Evolutionary conservation across 2,888 invertebrate genomes (phyloP), one percentile per base, ranked within the genome.

Genomic region (Ormia ochracea): DNA sequence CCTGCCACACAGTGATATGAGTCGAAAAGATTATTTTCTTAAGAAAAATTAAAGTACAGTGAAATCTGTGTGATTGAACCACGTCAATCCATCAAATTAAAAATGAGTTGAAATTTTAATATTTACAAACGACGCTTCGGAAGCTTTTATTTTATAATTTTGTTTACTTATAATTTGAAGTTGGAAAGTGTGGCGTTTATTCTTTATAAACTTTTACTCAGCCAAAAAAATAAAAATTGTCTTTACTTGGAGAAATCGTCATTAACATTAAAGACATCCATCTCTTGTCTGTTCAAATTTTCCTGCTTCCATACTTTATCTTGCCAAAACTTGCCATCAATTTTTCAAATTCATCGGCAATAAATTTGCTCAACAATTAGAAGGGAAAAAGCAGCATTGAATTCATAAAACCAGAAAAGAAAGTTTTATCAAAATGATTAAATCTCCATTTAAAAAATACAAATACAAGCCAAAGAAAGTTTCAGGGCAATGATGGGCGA

Each of bases 381-480:
- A 26, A 17, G 63, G 33, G 31, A 0, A 63, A 14, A 33, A 23
- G 10, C 41, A 43, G 41, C 56, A 28, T 10, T 26, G n/a, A 50
- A 33, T 17, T 6, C 14, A 4, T 9, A 10, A 68, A 70, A 56
- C 56, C 72, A 43, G 66, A 69, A 43, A 17, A 68, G 48, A 80
- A 56, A 77, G 26, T 76, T 72, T 80, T 56, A 63, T 65, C 70
- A 66, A 65, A 43, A 28, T 76, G 65, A 79, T 79, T 76, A 59
- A 80, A 66, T 66, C 52, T 72, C 14, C 17, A 48, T 26, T 7
- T 21, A 56, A 45, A 26, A 45, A 45, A 45, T 33, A 54, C 10
- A 54, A 23, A 58, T 2, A 10, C 7, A 48, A 31, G 17, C 10
- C 28, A 26, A 45, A 12, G 21, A 21, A 52, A 68, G 50, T 6